Percentiles rank a stretch among this genome's conserved stretches.
These are phyloP conservation scores for Nautilus pompilius DNA, from an alignment of 1,140 invertebrate genomes.

Conservation along the genomic window DNA sequence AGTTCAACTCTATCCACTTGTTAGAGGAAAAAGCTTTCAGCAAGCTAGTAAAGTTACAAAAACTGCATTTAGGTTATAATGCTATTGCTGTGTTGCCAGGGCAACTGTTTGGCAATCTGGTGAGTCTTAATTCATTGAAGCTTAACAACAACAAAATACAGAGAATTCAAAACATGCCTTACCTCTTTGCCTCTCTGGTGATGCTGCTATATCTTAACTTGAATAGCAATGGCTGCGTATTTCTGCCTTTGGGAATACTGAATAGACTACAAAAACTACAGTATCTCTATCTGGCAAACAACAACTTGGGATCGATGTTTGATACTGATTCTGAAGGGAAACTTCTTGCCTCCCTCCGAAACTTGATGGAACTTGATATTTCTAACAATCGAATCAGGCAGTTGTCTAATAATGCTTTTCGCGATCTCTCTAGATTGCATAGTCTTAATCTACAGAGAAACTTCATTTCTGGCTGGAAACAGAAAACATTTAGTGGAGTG, in stretches of 20 bases:
- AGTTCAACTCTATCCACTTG: slow-evolving; percentile 18
- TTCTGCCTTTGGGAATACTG: slow-evolving; percentile 19
- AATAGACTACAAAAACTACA: slow-evolving; percentile 16
- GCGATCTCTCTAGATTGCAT: slow-evolving; percentile 16
- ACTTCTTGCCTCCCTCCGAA: slow-evolving; percentile 18
- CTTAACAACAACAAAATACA: slow-evolving; percentile 33
- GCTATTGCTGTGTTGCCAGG: no score
- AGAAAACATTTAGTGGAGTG: slow-evolving; percentile 18
- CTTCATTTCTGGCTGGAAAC: slow-evolving; percentile 27
- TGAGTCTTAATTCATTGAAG: slow-evolving; percentile 21
- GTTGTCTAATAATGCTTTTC: slow-evolving; percentile 20
- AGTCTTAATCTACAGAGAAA: slow-evolving; percentile 22
- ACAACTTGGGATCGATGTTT: slow-evolving; percentile 22
- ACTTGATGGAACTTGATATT: slow-evolving; percentile 23
- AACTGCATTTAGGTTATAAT: slow-evolving; percentile 27
- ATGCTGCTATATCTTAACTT: slow-evolving; percentile 27
- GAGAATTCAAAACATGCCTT: slow-evolving; percentile 12
- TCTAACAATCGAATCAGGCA: slow-evolving; percentile 20
- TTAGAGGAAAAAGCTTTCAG: slow-evolving; percentile 24
- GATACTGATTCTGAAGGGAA: slow-evolving; percentile 12
- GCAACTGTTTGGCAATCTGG: slow-evolving; percentile 21
- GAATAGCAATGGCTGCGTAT: slow-evolving; percentile 22
- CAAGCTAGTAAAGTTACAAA: slow-evolving; percentile 22
- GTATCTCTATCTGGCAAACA: slow-evolving; percentile 27
- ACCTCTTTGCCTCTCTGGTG: slow-evolving; percentile 13